These are phyloP conservation scores for Lysandra coridon DNA, from an alignment of 2,888 invertebrate species.

Conservation along the genomic window DNA sequence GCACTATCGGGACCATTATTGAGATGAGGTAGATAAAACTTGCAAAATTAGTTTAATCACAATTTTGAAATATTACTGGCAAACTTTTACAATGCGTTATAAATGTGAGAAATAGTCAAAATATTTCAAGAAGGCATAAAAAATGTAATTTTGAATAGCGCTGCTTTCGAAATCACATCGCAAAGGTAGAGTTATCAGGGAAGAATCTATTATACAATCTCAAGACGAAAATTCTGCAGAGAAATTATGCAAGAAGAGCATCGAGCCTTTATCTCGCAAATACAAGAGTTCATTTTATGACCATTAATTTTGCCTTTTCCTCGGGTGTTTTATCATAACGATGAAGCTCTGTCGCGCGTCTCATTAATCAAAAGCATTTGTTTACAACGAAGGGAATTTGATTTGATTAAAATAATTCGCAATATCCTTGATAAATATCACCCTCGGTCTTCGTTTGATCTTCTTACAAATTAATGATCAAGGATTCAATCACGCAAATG, in stretches of 20 bases:
- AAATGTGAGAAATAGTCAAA: neutral
- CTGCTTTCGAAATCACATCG: neutral
- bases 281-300: constrained; percentile 81
- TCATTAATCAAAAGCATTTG: constrained; percentile 81
- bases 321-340: constrained; percentile 79
- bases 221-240: constrained; percentile 72
- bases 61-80: neutral
- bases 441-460: constrained; percentile 80
- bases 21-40: constrained; percentile 58
- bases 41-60: neutral
- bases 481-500: constrained; percentile 79
- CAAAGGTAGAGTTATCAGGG: neutral
- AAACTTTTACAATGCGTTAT: neutral
- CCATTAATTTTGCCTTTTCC: constrained; percentile 79
- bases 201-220: constrained; percentile 39
- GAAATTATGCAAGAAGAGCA: constrained; percentile 76
- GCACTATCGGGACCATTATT: constrained; percentile 66
- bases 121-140: neutral
- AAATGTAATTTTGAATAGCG: neutral
- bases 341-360: constrained; percentile 78
- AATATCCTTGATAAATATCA: constrained; percentile 81
- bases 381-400: constrained; percentile 81
- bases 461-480: constrained; percentile 77
- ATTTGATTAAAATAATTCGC: constrained; percentile 81
- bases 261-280: constrained; percentile 78